Evolutionary conservation across 2,888 invertebrate genomes (phyloP).

Genomic region (Xestia rhomboidea): DNA sequence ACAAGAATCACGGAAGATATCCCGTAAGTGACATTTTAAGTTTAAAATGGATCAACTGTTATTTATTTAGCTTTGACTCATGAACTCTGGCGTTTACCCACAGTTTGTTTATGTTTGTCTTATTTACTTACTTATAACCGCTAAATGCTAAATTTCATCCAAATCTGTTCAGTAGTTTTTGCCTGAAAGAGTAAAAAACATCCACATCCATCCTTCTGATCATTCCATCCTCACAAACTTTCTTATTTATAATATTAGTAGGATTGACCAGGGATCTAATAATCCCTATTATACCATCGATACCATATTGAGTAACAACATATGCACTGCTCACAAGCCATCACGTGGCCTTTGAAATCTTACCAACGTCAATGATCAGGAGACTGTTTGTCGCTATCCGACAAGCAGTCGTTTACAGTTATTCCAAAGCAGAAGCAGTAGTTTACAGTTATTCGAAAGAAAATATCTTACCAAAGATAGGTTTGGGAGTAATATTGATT

Average conservation of each 20-base stretch:
- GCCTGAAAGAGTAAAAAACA: too few species aligned
- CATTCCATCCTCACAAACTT: too few species aligned
- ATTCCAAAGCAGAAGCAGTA: neutral
- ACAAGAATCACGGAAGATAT: too few species aligned
- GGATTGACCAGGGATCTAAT: neutral
- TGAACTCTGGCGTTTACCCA: neutral
- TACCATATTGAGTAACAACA: neutral
- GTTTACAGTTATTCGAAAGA: neutral
- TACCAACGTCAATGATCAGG: neutral
- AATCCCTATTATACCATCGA: neutral
- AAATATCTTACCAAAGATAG: neutral
- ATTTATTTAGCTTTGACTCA: neutral
- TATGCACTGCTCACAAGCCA: neutral
- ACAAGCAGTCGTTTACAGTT: neutral
- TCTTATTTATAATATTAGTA: too few species aligned
- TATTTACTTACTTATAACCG: too few species aligned
- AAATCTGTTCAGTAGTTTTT: too few species aligned
- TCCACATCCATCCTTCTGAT: too few species aligned
- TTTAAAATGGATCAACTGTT: neutral
- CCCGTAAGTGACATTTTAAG: too few species aligned
- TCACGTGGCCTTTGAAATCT: neutral
- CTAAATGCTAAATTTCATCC: too few species aligned
- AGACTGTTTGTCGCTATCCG: neutral
- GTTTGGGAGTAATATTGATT: neutral
- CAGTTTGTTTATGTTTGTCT: too few species aligned